These are phyloP conservation scores for Agraylea sexmaculata DNA, from an alignment of 1,140 invertebrate species.

Conservation along the genomic window DNA sequence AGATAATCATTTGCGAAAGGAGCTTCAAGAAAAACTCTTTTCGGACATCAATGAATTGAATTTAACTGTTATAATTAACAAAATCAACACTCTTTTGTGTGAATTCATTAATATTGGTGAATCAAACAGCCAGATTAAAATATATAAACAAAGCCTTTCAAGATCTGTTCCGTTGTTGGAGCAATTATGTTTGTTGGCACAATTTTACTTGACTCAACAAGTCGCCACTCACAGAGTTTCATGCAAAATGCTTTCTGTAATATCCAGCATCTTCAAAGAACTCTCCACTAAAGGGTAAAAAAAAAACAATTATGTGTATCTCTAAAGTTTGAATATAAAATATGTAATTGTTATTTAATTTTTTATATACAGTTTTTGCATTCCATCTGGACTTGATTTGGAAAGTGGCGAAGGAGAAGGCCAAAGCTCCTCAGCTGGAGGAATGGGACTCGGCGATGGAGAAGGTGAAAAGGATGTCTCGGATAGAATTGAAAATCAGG, in stretches of 20 bases:
- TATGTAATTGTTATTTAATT: slow-evolving; percentile 13
- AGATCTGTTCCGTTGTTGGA: slow-evolving; percentile 58
- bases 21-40: slow-evolving; percentile 46
- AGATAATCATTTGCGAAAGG: slow-evolving; percentile 51
- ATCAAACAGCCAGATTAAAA: neutral
- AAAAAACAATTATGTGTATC: slow-evolving; percentile 2
- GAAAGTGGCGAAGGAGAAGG: slow-evolving; percentile 49
- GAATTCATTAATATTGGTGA: slow-evolving; percentile 21
- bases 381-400: slow-evolving; percentile 74
- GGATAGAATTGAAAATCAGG: slow-evolving; percentile 72
- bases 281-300: slow-evolving; percentile 59
- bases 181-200: slow-evolving; percentile 59
- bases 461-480: slow-evolving; percentile 92
- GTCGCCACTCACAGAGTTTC: slow-evolving; percentile 62
- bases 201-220: slow-evolving; percentile 68
- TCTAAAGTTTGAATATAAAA: slow-evolving; percentile 7
- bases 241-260: slow-evolving; percentile 71
- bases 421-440: slow-evolving; percentile 47
- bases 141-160: slow-evolving; percentile 23
- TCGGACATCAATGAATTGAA: slow-evolving; percentile 45
- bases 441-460: slow-evolving; percentile 83
- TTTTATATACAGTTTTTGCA: slow-evolving; percentile 68
- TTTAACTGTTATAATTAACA: slow-evolving; percentile 31
- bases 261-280: slow-evolving; percentile 76
- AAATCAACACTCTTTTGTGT: slow-evolving; percentile 29